Evolutionary conservation across 2,797 vertebrate genomes (phyloP).

Genomic region (Etheostoma perlongum): DNA sequence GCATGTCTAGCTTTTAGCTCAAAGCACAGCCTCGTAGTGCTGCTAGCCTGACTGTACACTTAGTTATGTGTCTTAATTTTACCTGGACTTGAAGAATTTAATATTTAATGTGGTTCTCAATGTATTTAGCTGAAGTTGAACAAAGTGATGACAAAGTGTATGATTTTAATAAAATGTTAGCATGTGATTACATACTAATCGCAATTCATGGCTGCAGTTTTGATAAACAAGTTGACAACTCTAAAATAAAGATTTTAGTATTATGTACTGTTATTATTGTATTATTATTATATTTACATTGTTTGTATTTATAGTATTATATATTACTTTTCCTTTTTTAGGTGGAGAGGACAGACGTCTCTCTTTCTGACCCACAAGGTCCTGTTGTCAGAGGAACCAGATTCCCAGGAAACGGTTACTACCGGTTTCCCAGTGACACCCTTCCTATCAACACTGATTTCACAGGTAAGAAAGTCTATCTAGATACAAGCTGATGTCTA

Average conservation of each 20-base stretch:
- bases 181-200: neutral
- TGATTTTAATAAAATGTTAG: neutral
- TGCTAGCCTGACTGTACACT: neutral
- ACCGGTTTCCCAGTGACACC: slow-evolving; percentile 86
- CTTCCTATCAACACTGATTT: slow-evolving; percentile 89
- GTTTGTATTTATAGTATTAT: neutral
- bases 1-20: neutral
- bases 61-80: neutral
- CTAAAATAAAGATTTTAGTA: neutral
- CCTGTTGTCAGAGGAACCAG: slow-evolving; percentile 86
- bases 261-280: neutral
- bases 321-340: slow-evolving; percentile 30
- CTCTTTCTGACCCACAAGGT: slow-evolving; percentile 82
- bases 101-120: neutral
- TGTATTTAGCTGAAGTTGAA: neutral
- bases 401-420: slow-evolving; percentile 90
- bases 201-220: neutral
- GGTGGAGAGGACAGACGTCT: slow-evolving; percentile 90
- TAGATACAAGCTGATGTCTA: neutral
- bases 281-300: neutral
- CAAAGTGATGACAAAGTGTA: neutral
- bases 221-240: too few relatives aligned
- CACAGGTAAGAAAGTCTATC: slow-evolving; percentile 84
- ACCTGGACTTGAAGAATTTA: neutral
- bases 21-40: neutral